phyloP scores from a whole-genome alignment of 2,888 invertebrate genomes.

The Leucophenga montana region DNA sequence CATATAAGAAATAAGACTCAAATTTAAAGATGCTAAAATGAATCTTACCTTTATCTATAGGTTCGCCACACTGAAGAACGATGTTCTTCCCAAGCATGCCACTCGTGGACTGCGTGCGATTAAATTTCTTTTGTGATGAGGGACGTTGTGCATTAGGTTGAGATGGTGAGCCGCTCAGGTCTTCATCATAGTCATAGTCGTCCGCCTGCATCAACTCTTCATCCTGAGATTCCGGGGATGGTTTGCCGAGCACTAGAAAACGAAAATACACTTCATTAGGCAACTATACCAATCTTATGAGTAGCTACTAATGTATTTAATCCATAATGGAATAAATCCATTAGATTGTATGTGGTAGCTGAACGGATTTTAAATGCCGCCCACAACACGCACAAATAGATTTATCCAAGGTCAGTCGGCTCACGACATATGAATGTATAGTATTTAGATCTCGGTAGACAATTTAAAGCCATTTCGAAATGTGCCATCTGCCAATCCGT shows the following conservation, averaged over 20 bases:
- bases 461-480: too few relatives aligned
- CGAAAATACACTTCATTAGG: neutral
- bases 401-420: too few relatives aligned
- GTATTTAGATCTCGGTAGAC: too few relatives aligned
- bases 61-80: constrained; percentile 43
- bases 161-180: constrained; percentile 33
- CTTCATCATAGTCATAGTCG: constrained; percentile 48
- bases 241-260: constrained; percentile 35
- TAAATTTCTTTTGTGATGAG: constrained; percentile 9
- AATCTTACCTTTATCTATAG: constrained; percentile 38
- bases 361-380: too few relatives aligned
- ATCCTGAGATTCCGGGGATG: neutral
- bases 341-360: too few relatives aligned
- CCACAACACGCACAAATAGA: too few relatives aligned
- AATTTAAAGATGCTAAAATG: neutral
- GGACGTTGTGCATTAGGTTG: neutral
- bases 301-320: too few relatives aligned
- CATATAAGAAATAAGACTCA: neutral
- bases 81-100: constrained; percentile 51
- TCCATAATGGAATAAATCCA: too few relatives aligned
- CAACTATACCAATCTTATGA: constrained; percentile 12
- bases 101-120: constrained; percentile 31
- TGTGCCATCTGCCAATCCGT: too few relatives aligned
- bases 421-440: too few relatives aligned
- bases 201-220: constrained; percentile 44